Base-by-base conservation (phyloP, 2,113 vertebrate species). In the Mesembrinibis cayennensis region DNA sequence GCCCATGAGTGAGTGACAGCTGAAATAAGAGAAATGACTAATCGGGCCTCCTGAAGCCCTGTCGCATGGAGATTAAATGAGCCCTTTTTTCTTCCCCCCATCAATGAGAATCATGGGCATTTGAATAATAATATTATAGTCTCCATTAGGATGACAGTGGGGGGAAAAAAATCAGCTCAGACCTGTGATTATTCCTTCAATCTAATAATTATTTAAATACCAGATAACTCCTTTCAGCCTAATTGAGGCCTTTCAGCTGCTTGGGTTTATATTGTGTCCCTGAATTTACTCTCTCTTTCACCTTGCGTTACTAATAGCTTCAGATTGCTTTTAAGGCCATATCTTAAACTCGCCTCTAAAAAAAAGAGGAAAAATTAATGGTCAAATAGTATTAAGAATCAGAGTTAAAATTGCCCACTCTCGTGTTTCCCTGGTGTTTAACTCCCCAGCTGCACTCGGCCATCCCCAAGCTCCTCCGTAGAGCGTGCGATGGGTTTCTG, bases 81-180 rank as follows among this genome's bases (percentile, higher is more conserved):
- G 96, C 83, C 91, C 70, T 89, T 97, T 95, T 90, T 96, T 86
- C 87, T 90, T 91, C 80, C 82, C 93, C 96, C 96, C 97, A 55
- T 97, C 97, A 96, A 78, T 98, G 95, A 98, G 96, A 98, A 98
- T 97, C 97, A 86, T 94, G 98, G 98, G 90, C 97, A 98, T 98
- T 98, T 98, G 98, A 99, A 98, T 99, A 98, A 98, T 98, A 98
- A 98, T 99, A 98, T 98, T 98, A 98, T 98, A 98, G 98, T 92
- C 97, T 61, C 98, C 97, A 98, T 98, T 98, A 98, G 97, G 97
- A 98, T 98, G 98, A 98, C 97, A 98, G 98, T 98, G 97, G 97
- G 97, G 97, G 96, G 95, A 34, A 93, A 97, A 95, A 98, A 98
- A 98, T 97, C 93, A 81, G 96, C 98, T 98, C 97, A 98, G 98